Base-by-base conservation (phyloP, 2,888 invertebrate species). In the Scelioninae gen. 1 region DNA sequence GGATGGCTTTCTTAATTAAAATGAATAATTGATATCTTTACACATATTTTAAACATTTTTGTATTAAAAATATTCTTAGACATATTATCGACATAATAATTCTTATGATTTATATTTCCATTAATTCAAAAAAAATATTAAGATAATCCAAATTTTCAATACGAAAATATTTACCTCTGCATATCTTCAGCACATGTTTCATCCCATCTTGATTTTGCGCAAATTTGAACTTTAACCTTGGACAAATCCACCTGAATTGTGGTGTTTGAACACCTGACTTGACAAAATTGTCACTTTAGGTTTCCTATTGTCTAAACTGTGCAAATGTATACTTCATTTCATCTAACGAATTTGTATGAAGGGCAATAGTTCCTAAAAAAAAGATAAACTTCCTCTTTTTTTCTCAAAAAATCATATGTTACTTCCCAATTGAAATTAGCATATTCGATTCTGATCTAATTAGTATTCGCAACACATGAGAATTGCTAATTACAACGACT, bases 401-500 rank as follows among this genome's bases (percentile, higher is more conserved):
- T n/a, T n/a, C n/a, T 51, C 5, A 55, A 55, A 45, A 45, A 62
- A 15, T 7, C 2, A 34, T 38, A 16, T 23, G 49, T 6, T 4
- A 3, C 13, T 16, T 51, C 15, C 51, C 49, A 31, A 53, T 53
- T 40, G 29, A n/a, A 53, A 66, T 53, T 53, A 66, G 13, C 69
- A 56, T 47, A 47, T 58, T 58, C 69, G 16, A 34, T 34, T 15
- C 69, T 69, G 58, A 69, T 38, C 68, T n/a, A 69, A 49, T 69
- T 58, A 47, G 69, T 49, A 69, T 69, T 55, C 69, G 32, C n/a
- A 15, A n/a, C 45, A 32, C 43, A 15, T 55, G 31, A 31, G 31
- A 13, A 40, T 68, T 43, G 43, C 68, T 68, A 68, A 68, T 68
- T 68, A 31, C 68, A 10, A 68, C 7, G 29, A 40, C 9, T 43